Conservation (phyloP, 2,888 invertebrate species). For the Cryptus viduatorius region DNA sequence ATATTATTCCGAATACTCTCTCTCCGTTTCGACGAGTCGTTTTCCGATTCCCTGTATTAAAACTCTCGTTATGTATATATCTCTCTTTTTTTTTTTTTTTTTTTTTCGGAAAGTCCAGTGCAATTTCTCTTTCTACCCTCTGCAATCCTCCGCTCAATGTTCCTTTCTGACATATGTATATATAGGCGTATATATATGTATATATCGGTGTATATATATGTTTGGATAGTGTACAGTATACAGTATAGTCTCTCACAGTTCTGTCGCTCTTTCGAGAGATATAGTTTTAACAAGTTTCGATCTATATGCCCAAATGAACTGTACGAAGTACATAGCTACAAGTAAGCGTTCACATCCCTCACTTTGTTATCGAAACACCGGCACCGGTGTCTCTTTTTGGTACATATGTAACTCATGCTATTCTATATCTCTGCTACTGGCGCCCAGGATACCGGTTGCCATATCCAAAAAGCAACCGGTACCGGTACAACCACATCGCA, state of each 20-base stretch:
- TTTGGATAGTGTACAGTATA: too few relatives aligned
- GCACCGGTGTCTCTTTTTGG: not conserved
- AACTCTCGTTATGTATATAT: constrained; percentile 28
- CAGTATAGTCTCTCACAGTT: too few relatives aligned
- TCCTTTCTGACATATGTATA: not conserved
- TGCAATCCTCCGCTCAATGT: not conserved
- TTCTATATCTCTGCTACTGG: not conserved
- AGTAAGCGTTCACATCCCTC: not conserved
- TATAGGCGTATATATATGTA: not conserved
- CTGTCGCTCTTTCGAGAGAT: not conserved
- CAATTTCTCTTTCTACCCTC: not conserved
- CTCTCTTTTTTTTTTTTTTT: too few relatives aligned
- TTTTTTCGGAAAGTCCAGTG: not conserved
- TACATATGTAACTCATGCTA: not conserved
- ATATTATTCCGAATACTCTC: constrained; percentile 20
- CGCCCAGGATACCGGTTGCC: too few relatives aligned
- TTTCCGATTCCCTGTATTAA: constrained; percentile 14
- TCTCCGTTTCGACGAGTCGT: not conserved
- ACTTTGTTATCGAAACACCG: constrained; percentile 32
- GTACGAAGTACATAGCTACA: constrained; percentile 9
- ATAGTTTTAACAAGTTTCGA: not conserved
- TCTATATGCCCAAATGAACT: not conserved
- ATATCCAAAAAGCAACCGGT: too few relatives aligned
- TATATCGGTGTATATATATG: not conserved
- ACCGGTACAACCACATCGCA: too few relatives aligned